Conservation (phyloP, 2,888 invertebrate species). For the Lymantria monacha region DNA sequence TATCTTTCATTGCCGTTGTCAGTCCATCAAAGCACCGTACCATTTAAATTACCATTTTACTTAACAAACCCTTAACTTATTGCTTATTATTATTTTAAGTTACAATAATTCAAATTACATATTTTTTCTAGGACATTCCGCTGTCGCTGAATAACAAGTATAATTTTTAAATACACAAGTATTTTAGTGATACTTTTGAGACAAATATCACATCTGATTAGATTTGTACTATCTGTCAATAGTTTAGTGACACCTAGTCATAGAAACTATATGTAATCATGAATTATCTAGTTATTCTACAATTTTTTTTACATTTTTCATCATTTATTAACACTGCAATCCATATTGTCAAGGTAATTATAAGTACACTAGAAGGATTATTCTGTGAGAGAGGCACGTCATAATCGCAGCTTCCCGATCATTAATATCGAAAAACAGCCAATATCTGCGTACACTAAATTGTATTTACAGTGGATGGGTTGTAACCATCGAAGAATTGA, state of each 20-base stretch:
- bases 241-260: conserved; percentile 20
- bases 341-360: conserved; percentile 62
- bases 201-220: conserved; percentile 49
- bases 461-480: neutral
- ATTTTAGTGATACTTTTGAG: conserved; percentile 36
- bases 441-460: neutral
- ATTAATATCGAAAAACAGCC: neutral
- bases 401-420: neutral
- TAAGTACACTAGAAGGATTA: conserved; percentile 25
- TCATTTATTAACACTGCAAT: conserved; percentile 65
- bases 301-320: conserved; percentile 59
- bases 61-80: conserved; percentile 22
- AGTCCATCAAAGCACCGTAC: conserved; percentile 50
- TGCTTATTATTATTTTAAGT: conserved; percentile 19
- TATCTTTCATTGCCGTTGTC: conserved; percentile 43
- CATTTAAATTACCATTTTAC: conserved; percentile 27
- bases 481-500: neutral
- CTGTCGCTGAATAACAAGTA: conserved; percentile 35
- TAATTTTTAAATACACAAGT: conserved; percentile 24
- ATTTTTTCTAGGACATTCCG: conserved; percentile 31
- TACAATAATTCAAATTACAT: conserved; percentile 48
- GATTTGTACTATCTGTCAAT: conserved; percentile 58
- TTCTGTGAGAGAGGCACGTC: conserved; percentile 4
- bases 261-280: conserved; percentile 46
- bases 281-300: conserved; percentile 38